Evolutionary conservation across 2,113 vertebrate species (phyloP).

Genomic region (Rattus rattus): DNA sequence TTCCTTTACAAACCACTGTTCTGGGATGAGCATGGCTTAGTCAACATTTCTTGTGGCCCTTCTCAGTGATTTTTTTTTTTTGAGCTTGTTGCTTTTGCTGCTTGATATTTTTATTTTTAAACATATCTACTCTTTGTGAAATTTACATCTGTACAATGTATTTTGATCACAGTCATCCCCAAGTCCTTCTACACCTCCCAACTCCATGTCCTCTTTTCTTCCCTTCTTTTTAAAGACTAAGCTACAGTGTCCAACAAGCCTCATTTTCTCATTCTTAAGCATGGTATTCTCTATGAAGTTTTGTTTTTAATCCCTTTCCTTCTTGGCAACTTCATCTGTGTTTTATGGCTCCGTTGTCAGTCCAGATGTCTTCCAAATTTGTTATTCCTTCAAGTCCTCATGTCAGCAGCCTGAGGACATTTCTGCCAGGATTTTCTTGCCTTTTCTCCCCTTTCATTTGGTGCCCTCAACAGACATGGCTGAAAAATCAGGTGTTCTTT

Average conservation of each 20-base stretch:
- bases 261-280: background rate
- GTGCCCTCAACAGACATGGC: background rate
- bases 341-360: conserved; percentile 51
- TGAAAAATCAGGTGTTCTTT: background rate
- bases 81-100: background rate
- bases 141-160: background rate
- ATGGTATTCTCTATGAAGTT: background rate
- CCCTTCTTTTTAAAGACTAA: background rate
- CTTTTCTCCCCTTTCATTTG: background rate
- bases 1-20: background rate
- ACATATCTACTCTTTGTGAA: background rate
- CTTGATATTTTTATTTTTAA: background rate
- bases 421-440: background rate
- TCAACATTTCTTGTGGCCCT: background rate
- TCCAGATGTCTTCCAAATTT: conserved; percentile 50
- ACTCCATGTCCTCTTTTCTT: background rate
- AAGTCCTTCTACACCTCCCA: background rate
- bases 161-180: background rate
- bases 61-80: background rate
- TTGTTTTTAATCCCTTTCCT: conserved; percentile 39
- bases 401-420: background rate
- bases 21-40: background rate
- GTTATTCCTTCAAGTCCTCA: background rate
- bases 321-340: background rate
- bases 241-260: background rate